Percentiles rank a stretch among this genome's conserved stretches.
These are phyloP conservation scores for Sebastes nivosus DNA, from an alignment of 2,797 vertebrate genomes.

Conservation along the genomic window DNA sequence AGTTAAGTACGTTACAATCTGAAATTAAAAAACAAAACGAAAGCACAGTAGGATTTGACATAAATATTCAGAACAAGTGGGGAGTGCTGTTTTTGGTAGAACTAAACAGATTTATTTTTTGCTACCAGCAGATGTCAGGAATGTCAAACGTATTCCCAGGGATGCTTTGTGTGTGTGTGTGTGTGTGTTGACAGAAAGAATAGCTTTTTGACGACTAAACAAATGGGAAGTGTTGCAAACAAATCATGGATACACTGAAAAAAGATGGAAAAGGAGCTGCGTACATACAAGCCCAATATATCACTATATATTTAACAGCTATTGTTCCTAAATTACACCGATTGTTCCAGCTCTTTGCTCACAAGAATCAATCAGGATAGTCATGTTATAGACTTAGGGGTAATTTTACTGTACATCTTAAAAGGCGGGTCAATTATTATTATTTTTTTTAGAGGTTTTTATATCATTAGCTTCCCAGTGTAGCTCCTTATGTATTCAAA, in stretches of 20 bases:
- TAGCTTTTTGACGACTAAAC: background rate
- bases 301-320: background rate
- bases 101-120: background rate
- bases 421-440: too few species aligned
- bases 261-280: background rate
- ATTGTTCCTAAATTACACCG: background rate
- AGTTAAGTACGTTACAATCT: background rate
- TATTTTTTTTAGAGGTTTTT: too few species aligned
- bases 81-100: background rate
- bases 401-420: background rate
- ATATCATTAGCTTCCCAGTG: too few species aligned
- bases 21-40: background rate
- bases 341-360: background rate
- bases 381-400: background rate
- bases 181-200: background rate
- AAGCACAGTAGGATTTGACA: background rate
- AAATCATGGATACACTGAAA: background rate
- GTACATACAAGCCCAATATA: too few species aligned
- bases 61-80: background rate
- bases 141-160: constrained; percentile 32
- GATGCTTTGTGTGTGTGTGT: background rate
- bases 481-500: too few species aligned
- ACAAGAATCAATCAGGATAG: background rate
- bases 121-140: constrained; percentile 70
- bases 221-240: background rate